Conservation (phyloP, 2,797 vertebrate genomes). For the Semotilus atromaculatus region DNA sequence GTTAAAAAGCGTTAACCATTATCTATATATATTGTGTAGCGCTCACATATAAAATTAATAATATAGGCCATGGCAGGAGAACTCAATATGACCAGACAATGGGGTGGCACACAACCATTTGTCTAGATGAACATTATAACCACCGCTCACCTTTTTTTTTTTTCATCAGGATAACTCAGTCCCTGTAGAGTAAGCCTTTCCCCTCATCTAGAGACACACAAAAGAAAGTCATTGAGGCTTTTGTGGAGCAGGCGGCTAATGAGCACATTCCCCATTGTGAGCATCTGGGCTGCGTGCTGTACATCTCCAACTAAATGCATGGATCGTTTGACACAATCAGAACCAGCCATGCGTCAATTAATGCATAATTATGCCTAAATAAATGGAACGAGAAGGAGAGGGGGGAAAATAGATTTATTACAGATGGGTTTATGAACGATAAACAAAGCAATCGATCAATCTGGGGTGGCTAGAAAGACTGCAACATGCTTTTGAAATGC, state of each 20-base stretch:
- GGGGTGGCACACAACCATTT: conserved; percentile 44
- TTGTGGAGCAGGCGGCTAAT: conserved; percentile 57
- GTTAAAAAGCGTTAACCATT: conserved; percentile 35
- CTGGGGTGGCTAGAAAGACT: conserved; percentile 65
- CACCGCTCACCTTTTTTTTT: conserved; percentile 14
- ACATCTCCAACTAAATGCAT: conserved; percentile 60
- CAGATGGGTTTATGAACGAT: conserved; percentile 81
- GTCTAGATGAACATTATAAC: conserved; percentile 58
- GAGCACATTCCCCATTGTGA: conserved; percentile 61
- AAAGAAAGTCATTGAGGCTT: conserved; percentile 61
- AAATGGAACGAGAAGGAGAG: conserved; percentile 58
- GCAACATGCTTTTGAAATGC: conserved; percentile 69
- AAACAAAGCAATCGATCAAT: conserved; percentile 85
- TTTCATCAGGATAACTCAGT: conserved; percentile 45
- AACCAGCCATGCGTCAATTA: conserved; percentile 81
- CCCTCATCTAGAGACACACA: conserved; percentile 55
- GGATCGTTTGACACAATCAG: conserved; percentile 79
- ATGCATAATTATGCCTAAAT: conserved; percentile 79
- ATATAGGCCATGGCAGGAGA: conserved; percentile 23
- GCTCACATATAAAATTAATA: conserved; percentile 35
- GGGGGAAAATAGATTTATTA: conserved; percentile 73
- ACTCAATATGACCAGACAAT: conserved; percentile 49
- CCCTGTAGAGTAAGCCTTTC: conserved; percentile 51
- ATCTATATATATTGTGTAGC: conserved; percentile 19
- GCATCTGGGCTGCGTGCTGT: conserved; percentile 56